phyloP scores from a whole-genome alignment of 1,140 invertebrate genomes.

The Cotesia typhae region DNA sequence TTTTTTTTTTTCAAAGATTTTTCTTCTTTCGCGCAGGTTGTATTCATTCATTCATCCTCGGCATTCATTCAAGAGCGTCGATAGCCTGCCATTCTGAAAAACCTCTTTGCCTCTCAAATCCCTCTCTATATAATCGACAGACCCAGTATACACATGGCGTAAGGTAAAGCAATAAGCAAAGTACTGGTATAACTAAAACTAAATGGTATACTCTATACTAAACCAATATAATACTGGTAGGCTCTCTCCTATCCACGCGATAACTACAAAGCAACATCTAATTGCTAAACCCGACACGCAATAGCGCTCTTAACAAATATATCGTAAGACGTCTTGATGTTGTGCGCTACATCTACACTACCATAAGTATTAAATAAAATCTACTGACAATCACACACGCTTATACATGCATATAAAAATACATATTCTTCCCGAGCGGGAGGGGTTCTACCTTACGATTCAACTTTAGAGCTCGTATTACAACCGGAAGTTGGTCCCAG shows the following conservation, averaged over 20 bases:
- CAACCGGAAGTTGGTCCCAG: constrained; percentile 51
- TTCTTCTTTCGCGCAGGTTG: constrained; percentile 46
- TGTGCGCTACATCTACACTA: no score
- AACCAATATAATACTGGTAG: no score
- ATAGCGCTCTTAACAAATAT: constrained; percentile 7
- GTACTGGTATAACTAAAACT: no score
- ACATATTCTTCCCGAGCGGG: no score
- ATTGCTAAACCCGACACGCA: no score
- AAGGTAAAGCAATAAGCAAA: no score
- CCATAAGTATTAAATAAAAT: no score
- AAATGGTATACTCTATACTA: no score
- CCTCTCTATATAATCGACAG: neutral
- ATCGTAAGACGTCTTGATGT: constrained; percentile 11
- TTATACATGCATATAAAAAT: neutral
- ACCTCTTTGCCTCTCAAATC: neutral
- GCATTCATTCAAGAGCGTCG: constrained; percentile 42
- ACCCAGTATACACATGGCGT: no score
- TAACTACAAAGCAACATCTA: no score
- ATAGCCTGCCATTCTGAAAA: constrained; percentile 26
- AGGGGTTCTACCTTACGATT: neutral
- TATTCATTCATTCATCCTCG: constrained; percentile 49
- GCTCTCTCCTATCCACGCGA: no score
- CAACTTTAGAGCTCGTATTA: constrained; percentile 51
- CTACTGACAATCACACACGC: neutral
- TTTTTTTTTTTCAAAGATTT: constrained; percentile 15